Conservation (phyloP, 2,888 invertebrate species). For the Exocentrus adspersus region DNA sequence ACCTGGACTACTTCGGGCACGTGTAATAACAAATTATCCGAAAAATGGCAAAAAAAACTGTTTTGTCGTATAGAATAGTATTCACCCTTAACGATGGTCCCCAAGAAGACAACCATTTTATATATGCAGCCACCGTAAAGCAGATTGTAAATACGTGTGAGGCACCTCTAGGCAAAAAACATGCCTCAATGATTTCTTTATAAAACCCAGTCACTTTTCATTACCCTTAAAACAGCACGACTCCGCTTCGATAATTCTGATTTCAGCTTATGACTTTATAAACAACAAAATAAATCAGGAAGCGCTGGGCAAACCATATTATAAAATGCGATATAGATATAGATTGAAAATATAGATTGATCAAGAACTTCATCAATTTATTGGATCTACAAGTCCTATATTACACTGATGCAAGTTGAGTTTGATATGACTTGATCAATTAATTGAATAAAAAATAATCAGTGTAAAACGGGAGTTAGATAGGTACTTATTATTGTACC, state of each 20-base stretch:
- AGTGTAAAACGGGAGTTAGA: too few species aligned
- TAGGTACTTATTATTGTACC: too few species aligned
- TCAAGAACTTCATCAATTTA: too few species aligned
- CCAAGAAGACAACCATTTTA: constrained; percentile 46
- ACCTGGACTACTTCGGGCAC: constrained; percentile 18
- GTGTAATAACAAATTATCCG: constrained; percentile 22
- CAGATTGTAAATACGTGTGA: constrained; percentile 44
- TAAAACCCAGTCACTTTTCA: constrained; percentile 1
- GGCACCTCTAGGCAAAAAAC: constrained; percentile 33
- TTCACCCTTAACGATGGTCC: constrained; percentile 41
- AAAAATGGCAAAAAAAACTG: constrained; percentile 13
- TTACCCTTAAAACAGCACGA: not conserved
- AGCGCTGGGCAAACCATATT: too few species aligned
- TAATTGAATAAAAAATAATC: too few species aligned
- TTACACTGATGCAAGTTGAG: too few species aligned
- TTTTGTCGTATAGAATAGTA: constrained; percentile 16
- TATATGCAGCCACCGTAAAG: constrained; percentile 42
- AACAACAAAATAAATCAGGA: too few species aligned
- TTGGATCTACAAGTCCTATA: too few species aligned
- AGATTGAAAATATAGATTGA: too few species aligned
- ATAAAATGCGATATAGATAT: too few species aligned
- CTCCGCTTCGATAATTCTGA: too few species aligned
- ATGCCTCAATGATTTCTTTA: constrained; percentile 29
- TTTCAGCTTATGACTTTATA: not conserved
- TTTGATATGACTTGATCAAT: too few species aligned